Evolutionary conservation across 37 sponge, comb jelly and placozoan species (phyloP).

Genomic region (Halichondria panicea): DNA sequence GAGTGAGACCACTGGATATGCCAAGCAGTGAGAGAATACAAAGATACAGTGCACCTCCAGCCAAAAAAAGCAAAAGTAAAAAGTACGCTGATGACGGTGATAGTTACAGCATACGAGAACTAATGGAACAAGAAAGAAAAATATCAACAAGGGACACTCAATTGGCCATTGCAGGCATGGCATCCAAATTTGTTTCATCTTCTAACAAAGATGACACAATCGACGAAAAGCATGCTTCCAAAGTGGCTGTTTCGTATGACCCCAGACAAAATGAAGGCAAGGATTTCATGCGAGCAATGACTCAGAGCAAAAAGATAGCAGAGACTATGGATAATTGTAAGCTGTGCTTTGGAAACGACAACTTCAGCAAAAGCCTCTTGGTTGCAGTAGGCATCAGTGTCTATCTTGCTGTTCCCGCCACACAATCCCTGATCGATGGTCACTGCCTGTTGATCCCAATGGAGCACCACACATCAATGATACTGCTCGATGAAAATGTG

Average conservation of each 20-base stretch:
- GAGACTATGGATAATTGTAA: constrained; percentile 52
- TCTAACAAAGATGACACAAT: constrained; percentile 67
- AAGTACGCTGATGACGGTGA: constrained; percentile 82
- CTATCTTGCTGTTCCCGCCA: constrained; percentile 76
- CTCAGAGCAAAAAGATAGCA: constrained; percentile 55
- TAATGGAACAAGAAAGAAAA: constrained; percentile 71
- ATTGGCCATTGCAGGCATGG: constrained; percentile 66
- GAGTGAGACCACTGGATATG: constrained; percentile 50
- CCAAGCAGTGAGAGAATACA: neutral
- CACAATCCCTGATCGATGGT: constrained; percentile 73
- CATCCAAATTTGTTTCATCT: constrained; percentile 76
- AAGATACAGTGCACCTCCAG: neutral
- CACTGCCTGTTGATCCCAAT: constrained; percentile 83
- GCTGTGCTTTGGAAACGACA: constrained; percentile 60
- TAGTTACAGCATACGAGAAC: constrained; percentile 38
- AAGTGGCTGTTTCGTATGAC: constrained; percentile 17
- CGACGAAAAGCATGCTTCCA: constrained; percentile 82
- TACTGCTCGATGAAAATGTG: constrained; percentile 86
- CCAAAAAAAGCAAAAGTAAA: constrained; percentile 56
- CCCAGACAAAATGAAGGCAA: constrained; percentile 32
- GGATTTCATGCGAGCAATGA: constrained; percentile 17
- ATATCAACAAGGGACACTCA: constrained; percentile 72
- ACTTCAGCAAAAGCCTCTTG: constrained; percentile 66
- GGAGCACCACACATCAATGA: constrained; percentile 59
- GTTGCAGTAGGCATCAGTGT: constrained; percentile 74